phyloP scores from a whole-genome alignment of 2,797 vertebrate genomes.

The Mus spretus region DNA sequence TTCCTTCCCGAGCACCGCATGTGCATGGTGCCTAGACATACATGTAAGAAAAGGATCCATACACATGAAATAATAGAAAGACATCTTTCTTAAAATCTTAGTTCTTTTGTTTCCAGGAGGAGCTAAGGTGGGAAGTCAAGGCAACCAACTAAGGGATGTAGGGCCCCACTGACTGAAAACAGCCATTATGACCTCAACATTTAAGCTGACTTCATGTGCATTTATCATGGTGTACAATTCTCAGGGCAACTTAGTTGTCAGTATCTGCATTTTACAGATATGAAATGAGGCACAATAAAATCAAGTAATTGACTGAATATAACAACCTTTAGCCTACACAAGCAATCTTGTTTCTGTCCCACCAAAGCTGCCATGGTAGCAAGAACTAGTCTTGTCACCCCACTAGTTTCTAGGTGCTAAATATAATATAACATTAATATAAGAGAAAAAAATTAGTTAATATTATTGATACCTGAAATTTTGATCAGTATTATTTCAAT shows the following conservation, averaged over 20 bases:
- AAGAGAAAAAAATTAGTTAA: neutral
- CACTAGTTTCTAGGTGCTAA: conserved; percentile 14
- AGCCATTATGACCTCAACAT: neutral
- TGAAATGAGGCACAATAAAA: conserved; percentile 54
- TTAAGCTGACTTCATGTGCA: neutral
- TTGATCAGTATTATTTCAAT: conserved; percentile 14
- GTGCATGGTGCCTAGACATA: neutral
- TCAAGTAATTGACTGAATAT: conserved; percentile 41
- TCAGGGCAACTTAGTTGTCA: conserved; percentile 6
- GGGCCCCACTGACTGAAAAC: neutral
- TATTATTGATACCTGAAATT: neutral
- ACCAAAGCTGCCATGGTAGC: neutral
- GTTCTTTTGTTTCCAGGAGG: conserved; percentile 20
- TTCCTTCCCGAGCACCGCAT: too few relatives aligned
- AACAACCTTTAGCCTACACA: neutral
- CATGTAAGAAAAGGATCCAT: neutral
- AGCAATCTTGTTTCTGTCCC: neutral
- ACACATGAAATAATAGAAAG: neutral
- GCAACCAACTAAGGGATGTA: neutral
- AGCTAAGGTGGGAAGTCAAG: conserved; percentile 10
- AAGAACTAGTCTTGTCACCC: neutral
- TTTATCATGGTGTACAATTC: neutral
- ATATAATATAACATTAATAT: conserved; percentile 56
- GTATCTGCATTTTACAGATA: neutral
- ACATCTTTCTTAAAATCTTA: neutral